Base-by-base conservation (phyloP, 1,140 invertebrate species). In the Aphidius gifuensis region DNA sequence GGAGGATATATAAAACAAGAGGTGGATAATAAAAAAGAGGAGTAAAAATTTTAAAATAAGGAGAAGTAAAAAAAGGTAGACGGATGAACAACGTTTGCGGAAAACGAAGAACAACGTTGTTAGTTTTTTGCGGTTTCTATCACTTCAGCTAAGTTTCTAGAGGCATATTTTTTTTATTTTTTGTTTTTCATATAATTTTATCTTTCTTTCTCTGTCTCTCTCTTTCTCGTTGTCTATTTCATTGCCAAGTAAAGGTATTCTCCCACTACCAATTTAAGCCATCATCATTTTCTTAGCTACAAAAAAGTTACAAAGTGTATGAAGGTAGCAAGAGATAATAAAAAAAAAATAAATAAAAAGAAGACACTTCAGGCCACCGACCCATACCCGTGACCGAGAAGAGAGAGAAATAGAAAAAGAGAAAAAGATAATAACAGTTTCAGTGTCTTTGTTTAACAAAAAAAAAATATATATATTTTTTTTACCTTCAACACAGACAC, bases 341-440 rank as follows among this genome's bases (percentile, higher is more conserved):
- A 54, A 11, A 54, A 42, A 39, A 46, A 54, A 9, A 53, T 45
- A 44, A 21, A 49, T 43, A 54, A 53, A 32, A 48, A 53, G 58
- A 38, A 32, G 51, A 40, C 16, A 16, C 42, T 9, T 60, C 64
- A 69, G 69, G 69, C 69, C 69, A 71, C 62, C 69, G 72, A 72
- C 71, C 71, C 64, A 66, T 67, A 65, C 67, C 68, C 68, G 68
- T 70, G 66, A 67, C 69, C 69, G 68, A 67, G 49, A 48, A 16
- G 40, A 16, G 42, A 21, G 45, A 55, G 50, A 7, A 21, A 39
- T 48, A 46, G 47, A 43, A 21, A 45, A 58, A 42, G 32, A n/a
- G 43, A 49, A 51, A 32, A 60, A 57, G 42, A n/a, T 9, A 11
- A 54, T 53, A 39, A 39, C 38, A 7, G 38, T 39, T 7, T 53